Evolutionary conservation across 92 coral and sea anemone species (phyloP).

Genomic region (Palythoa grandiflora): DNA sequence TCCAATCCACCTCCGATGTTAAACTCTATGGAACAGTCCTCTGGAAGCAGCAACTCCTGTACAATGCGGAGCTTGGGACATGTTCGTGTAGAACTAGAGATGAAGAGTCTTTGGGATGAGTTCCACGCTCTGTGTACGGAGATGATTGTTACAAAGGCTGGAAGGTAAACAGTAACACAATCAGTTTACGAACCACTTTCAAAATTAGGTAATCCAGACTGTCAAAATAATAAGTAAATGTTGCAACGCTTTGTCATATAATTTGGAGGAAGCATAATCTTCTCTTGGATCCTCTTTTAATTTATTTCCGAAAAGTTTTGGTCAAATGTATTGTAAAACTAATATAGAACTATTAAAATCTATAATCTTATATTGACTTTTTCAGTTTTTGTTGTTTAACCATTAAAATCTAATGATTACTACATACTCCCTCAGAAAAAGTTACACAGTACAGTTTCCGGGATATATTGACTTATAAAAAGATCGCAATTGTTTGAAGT

Average conservation of each 20-base stretch:
- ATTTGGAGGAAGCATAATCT: too few relatives aligned
- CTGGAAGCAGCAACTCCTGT: conserved; percentile 49
- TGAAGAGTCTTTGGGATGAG: conserved; percentile 97
- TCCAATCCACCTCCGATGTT: conserved; percentile 27
- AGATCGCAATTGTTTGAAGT: conserved; percentile 1
- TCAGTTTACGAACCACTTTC: not conserved
- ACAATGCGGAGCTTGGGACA: conserved; percentile 72
- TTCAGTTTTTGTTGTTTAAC: too few relatives aligned
- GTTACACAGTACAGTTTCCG: not conserved
- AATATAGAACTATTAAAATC: too few relatives aligned
- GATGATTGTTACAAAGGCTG: conserved; percentile 98
- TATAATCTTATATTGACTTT: too few relatives aligned
- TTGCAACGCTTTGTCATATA: too few relatives aligned
- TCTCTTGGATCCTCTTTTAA: too few relatives aligned
- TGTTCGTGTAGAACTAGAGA: conserved; percentile 93
- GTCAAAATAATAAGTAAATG: not conserved
- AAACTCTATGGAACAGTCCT: conserved; percentile 28
- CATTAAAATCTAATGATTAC: too few relatives aligned
- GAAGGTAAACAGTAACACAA: conserved; percentile 69
- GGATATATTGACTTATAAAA: not conserved
- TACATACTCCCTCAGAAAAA: not conserved
- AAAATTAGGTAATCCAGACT: not conserved
- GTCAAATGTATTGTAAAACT: too few relatives aligned
- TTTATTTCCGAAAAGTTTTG: too few relatives aligned
- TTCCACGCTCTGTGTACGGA: conserved; percentile 91